phyloP scores from a whole-genome alignment of 92 coral and sea anemone species.

The Parazoanthus swiftii region DNA sequence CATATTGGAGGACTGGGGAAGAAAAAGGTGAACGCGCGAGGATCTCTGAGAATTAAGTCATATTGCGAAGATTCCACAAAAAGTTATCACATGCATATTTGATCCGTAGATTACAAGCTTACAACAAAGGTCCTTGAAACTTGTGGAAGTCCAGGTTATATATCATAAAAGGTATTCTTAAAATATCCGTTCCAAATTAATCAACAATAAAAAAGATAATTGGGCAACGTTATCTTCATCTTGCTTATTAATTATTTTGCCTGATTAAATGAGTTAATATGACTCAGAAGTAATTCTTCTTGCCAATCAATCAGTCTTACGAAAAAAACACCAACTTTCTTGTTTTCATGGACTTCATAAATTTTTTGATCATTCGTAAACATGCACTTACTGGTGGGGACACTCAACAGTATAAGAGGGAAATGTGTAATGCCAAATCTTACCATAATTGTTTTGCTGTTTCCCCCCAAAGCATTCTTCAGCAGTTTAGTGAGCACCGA shows the following conservation, averaged over 20 bases:
- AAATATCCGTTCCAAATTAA: not conserved
- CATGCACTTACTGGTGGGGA: not conserved
- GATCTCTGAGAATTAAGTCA: no score
- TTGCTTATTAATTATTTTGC: not conserved
- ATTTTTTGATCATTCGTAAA: not conserved
- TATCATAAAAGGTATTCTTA: not conserved
- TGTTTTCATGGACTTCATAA: not conserved
- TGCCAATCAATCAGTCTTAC: not conserved
- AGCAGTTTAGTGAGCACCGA: slow-evolving; percentile 89
- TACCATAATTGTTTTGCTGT: slow-evolving; percentile 95
- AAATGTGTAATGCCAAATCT: not conserved
- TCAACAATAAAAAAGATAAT: not conserved
- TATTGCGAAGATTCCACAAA: no score
- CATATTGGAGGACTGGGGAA: no score
- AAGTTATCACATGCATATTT: no score
- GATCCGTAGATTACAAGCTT: no score
- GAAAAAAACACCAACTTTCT: no score
- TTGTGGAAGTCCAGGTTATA: no score
- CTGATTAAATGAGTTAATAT: not conserved
- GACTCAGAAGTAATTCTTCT: not conserved
- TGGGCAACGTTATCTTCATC: not conserved
- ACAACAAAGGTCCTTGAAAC: no score
- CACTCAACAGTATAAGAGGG: not conserved
- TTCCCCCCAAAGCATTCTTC: slow-evolving; percentile 97
- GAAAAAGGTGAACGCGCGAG: no score